Evolutionary conservation across 2,797 vertebrate genomes (phyloP), one percentile per base, ranked within the genome.

Genomic region (Poecile montanus): DNA sequence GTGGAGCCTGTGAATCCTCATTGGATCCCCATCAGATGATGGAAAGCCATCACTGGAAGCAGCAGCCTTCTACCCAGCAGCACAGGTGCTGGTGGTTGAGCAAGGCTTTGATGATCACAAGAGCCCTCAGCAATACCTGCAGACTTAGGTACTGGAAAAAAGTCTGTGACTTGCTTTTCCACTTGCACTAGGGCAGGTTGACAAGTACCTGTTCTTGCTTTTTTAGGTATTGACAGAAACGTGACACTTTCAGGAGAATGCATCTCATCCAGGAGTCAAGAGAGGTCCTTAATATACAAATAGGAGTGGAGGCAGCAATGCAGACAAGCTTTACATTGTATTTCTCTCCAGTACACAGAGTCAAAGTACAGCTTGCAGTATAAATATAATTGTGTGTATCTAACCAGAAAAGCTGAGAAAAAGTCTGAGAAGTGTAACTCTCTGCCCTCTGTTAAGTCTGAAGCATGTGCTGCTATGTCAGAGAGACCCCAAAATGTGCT

Each of bases 281-380:
- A 34, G 3, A n/a, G 27, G 30, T 50, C 42, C 71, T 88, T 47
- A 27, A 63, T 48, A 40, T 11, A 40, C 56, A 57, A 63, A 45
- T 7, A 73, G 73, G 30, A 71, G 57, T 44, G 51, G 53, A 87
- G 34, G 56, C 30, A 60, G 85, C 56, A 72, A 11, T 26, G 40
- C 42, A 62, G 47, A 42, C 65, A 44, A 83, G 58, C 48, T 94
- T 91, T 88, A 77, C n/a, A 11, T 82, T 84, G 53, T 71, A 70
- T 73, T 93, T 86, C 79, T 66, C 70, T 76, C 8, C 16, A 75
- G 73, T 60, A 88, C 56, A 89, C 32, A 70, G 53, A 94, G 85
- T 51, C 88, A 89, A 91, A 94, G 83, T 92, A 81, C 85, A 91
- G 53, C 36, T 72, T 83, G 76, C 25, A 26, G 30, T 44, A 48